Evolutionary conservation across 2,888 invertebrate genomes (phyloP), one percentile per base, ranked within the genome.

Genomic region (Elaeidobius kamerunicus): DNA sequence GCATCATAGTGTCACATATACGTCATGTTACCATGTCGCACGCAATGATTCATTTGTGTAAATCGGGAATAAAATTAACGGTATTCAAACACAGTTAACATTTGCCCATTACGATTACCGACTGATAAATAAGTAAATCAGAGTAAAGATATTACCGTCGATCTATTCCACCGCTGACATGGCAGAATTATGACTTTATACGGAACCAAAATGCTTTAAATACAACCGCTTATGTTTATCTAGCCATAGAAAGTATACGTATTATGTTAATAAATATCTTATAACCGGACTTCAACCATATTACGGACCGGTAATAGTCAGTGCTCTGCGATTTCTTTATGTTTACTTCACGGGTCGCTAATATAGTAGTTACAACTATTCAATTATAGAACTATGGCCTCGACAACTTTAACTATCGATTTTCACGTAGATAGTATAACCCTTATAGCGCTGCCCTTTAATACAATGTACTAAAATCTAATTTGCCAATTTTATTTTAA

Each of bases 241-340:
- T 49, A 36, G 27, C 46, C 36, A 36, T 55, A 50, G 55, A 54
- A 54, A 54, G 35, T 49, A 54, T 45, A 41, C 45, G 46, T 55
- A 50, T 54, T 55, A 55, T 55, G 55, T 46, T 55, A 55, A 55
- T 55, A 55, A 55, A 55, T 55, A 55, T 55, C 55, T 40, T 41
- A 50, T 50, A 55, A 50, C 45, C 55, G 55, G 55, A 55, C 49
- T 53, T 43, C 19, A 23, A 53, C 48, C 38, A 36, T 46, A 52
- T 49, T 49, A 49, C 27, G 34, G 49, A 35, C 35, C 49, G 12
- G 52, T 35, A 46, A 46, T 32, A 27, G 40, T 36, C 41, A n/a
- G n/a, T 43, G 53, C 47, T 43, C 42, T 38, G 49, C 40, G 43
- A 54, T 54, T 54, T 53, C 48, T 54, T 53, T 53, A 53, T 36